Percentiles rank a stretch among this genome's conserved stretches.
These are phyloP conservation scores for Phania funesta DNA, from an alignment of 2,888 invertebrate genomes.

Conservation along the genomic window DNA sequence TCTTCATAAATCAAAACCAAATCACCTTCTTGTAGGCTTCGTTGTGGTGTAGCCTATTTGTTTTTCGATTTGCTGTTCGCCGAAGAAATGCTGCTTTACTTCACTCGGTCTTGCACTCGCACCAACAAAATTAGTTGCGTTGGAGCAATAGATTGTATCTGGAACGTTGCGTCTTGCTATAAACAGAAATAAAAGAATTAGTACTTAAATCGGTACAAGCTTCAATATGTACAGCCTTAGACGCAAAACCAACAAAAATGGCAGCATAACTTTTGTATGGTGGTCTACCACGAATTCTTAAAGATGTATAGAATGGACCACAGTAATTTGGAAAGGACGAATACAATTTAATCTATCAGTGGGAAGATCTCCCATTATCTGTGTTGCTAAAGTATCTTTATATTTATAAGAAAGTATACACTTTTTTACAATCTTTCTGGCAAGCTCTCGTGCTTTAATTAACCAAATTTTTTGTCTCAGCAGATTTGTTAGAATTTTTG, in stretches of 20 bases:
- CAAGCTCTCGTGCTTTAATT: background rate
- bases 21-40: too few species aligned
- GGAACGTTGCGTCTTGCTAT: slow-evolving; percentile 35
- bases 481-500: background rate
- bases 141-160: slow-evolving; percentile 42
- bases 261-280: slow-evolving; percentile 50
- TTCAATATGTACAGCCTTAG: too few species aligned
- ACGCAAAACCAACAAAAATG: slow-evolving; percentile 8
- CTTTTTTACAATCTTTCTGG: background rate
- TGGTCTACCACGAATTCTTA: slow-evolving; percentile 32
- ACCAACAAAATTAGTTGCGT: too few species aligned
- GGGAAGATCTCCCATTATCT: slow-evolving; percentile 44
- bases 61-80: too few species aligned
- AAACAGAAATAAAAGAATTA: slow-evolving; percentile 39
- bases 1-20: too few species aligned
- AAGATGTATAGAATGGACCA: slow-evolving; percentile 7
- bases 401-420: slow-evolving; percentile 8
- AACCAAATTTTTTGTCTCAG: background rate
- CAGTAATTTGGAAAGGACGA: slow-evolving; percentile 30
- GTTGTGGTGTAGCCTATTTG: too few species aligned
- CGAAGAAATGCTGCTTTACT: too few species aligned
- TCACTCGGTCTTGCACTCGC: too few species aligned
- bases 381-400: background rate
- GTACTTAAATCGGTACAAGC: slow-evolving; percentile 32
- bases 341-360: background rate